These are phyloP conservation scores for Lasioglossum calceatum DNA, from an alignment of 2,888 invertebrate species.

Conservation along the genomic window DNA sequence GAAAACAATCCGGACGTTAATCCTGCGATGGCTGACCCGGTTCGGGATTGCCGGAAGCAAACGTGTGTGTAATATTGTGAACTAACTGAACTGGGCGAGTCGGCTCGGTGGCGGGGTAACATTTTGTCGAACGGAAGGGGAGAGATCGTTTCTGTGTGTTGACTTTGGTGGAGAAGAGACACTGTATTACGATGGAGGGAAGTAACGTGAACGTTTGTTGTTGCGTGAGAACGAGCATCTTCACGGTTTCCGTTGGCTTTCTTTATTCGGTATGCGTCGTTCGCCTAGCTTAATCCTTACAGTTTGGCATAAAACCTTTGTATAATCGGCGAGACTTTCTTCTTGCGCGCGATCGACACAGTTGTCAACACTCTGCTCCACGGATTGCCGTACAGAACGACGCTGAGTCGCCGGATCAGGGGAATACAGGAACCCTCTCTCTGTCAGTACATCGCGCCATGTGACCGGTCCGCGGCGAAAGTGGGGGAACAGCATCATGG, in stretches of 20 bases:
- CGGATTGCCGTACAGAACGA: not conserved
- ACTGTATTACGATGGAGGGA: not conserved
- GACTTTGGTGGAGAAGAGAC: not conserved
- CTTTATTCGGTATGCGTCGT: conserved; percentile 31
- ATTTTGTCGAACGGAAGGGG: not conserved
- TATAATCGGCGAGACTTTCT: not conserved
- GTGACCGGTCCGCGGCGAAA: too few species aligned
- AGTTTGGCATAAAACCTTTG: conserved; percentile 8
- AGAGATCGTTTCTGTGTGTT: not conserved
- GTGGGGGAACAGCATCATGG: too few species aligned
- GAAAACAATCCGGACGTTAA: conserved; percentile 70
- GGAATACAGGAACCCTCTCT: too few species aligned
- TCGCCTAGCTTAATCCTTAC: conserved; percentile 16
- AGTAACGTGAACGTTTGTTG: not conserved
- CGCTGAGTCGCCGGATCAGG: not conserved
- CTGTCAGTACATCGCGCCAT: too few species aligned
- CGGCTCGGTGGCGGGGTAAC: not conserved
- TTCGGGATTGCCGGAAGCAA: conserved; percentile 9
- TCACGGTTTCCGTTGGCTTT: conserved; percentile 12
- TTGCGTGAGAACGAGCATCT: conserved; percentile 25
- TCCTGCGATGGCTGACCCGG: conserved; percentile 15
- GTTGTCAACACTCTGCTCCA: not conserved
- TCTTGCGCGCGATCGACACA: not conserved
- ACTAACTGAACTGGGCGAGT: not conserved
- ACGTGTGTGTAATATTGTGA: not conserved